Evolutionary conservation across 2,888 invertebrate genomes (phyloP).

Genomic region (Aelia acuminata): DNA sequence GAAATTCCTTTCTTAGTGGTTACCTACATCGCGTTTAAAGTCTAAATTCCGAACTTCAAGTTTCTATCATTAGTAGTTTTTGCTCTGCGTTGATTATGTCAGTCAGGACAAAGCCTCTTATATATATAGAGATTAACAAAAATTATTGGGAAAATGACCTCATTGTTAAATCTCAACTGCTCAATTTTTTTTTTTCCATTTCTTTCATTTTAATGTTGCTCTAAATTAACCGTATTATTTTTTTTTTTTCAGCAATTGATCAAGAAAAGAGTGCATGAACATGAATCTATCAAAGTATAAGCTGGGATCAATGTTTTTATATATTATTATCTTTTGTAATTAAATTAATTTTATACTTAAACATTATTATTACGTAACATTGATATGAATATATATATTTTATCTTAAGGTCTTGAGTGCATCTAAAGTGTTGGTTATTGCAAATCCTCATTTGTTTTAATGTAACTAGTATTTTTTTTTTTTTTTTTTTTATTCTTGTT

Average conservation of each 20-base stretch:
- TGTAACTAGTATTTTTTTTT: not conserved
- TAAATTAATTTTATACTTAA: conserved; percentile 63
- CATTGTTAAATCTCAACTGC: too few species aligned
- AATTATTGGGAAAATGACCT: too few species aligned
- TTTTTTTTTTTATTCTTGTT: not conserved
- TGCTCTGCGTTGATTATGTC: too few species aligned
- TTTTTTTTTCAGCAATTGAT: conserved; percentile 65
- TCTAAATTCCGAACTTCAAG: too few species aligned
- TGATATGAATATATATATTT: not conserved
- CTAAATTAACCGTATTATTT: conserved; percentile 37
- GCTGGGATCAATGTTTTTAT: conserved; percentile 63
- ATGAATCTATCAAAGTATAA: conserved; percentile 5
- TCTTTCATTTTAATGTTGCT: not conserved
- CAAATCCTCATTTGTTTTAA: not conserved
- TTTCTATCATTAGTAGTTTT: too few species aligned
- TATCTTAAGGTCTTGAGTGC: not conserved
- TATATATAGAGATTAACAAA: too few species aligned
- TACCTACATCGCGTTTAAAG: too few species aligned
- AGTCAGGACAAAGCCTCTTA: too few species aligned
- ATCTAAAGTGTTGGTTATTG: conserved; percentile 29
- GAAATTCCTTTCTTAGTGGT: too few species aligned
- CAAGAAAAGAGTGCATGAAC: conserved; percentile 66
- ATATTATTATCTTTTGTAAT: conserved; percentile 63
- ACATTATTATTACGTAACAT: conserved; percentile 48
- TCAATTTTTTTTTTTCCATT: not conserved